A percentile compares a stretch with the other conserved stretches of the same genome.
Conservation (phyloP, 2,113 vertebrate species). For the Tetrax tetrax region DNA sequence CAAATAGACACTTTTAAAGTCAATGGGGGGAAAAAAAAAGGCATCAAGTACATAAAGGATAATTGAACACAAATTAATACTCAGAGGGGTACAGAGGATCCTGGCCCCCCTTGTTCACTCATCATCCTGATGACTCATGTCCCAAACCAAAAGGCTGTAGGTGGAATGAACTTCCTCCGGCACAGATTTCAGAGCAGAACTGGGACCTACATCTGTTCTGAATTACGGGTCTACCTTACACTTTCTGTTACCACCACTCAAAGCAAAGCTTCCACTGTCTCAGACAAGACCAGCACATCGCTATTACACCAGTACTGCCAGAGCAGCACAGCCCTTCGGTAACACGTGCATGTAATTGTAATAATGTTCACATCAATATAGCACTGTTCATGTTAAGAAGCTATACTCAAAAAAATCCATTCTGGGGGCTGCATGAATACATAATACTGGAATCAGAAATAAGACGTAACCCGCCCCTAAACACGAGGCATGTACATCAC, state of each 20-base stretch:
- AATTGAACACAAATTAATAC: slow-evolving; percentile 37
- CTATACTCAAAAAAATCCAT: background rate
- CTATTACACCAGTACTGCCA: background rate
- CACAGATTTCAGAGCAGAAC: background rate
- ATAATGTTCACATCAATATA: accelerated
- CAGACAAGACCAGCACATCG: background rate
- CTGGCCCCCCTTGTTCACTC: background rate
- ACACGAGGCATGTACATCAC: accelerated
- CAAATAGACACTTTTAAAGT: background rate
- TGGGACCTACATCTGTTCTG: background rate
- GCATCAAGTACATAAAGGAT: background rate
- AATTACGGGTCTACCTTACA: background rate
- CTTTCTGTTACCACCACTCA: background rate
- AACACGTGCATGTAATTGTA: accelerated
- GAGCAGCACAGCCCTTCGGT: accelerated
- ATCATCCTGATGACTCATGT: accelerated
- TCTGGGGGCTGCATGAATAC: background rate
- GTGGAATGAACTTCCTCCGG: background rate
- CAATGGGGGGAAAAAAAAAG: background rate
- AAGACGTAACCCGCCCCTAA: background rate
- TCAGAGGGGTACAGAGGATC: background rate
- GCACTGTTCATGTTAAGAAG: accelerated
- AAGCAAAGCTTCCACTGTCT: background rate
- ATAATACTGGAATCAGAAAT: background rate
- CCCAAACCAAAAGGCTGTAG: accelerated